Evolutionary conservation across 2,888 invertebrate species (phyloP).

Genomic region (Agrotis exclamationis): DNA sequence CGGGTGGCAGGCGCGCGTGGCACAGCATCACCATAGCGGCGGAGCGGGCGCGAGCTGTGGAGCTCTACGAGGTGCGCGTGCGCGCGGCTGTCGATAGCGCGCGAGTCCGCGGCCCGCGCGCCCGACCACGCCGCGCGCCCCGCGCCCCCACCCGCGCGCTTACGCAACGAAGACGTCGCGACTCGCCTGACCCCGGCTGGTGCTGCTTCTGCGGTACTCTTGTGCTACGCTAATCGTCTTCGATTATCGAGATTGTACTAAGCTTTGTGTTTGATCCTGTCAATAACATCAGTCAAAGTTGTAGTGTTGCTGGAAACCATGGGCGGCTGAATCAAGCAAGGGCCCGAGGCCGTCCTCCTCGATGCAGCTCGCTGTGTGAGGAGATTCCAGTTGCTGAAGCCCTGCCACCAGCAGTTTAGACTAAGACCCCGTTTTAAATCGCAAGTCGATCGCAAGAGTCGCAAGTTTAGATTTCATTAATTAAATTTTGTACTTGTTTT

Average conservation of each 20-base stretch:
- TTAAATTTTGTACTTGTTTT: no score
- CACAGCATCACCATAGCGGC: conserved; percentile 52
- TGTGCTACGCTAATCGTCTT: neutral
- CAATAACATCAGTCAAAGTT: neutral
- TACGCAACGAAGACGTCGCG: conserved; percentile 72
- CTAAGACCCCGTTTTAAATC: neutral
- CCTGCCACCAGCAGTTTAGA: neutral
- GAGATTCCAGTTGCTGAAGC: neutral
- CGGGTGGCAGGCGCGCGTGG: conserved; percentile 56
- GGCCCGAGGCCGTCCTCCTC: neutral
- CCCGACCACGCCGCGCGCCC: conserved; percentile 41
- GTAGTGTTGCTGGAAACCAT: neutral
- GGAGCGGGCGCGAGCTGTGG: conserved; percentile 48
- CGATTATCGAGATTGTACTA: neutral
- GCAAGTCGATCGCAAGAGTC: no score
- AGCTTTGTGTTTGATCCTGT: neutral
- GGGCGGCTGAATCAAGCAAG: neutral
- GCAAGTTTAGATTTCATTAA: no score
- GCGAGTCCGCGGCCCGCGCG: conserved; percentile 70
- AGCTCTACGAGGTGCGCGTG: conserved; percentile 68
- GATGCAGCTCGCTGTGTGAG: neutral
- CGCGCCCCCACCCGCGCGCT: conserved; percentile 47
- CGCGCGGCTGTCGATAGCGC: conserved; percentile 76
- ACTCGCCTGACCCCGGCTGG: conserved; percentile 63
- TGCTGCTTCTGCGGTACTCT: conserved; percentile 37